Conservation (phyloP, 2,113 vertebrate species). For the Mormyrus iriodes region DNA sequence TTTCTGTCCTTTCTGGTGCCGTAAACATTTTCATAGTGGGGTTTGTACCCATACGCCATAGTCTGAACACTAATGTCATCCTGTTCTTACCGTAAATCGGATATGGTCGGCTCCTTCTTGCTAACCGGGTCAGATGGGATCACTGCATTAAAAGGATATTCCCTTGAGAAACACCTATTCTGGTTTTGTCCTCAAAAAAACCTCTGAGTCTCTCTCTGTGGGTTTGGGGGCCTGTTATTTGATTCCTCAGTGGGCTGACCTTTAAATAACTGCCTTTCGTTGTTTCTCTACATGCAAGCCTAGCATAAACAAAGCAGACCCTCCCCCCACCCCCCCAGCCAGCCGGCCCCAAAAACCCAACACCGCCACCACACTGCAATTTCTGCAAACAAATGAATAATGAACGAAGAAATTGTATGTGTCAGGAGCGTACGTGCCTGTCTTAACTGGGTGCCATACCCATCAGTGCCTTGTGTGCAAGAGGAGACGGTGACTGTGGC, state of each 20-base stretch:
- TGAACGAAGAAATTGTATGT: conserved; percentile 17
- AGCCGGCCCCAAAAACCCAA: conserved; percentile 3
- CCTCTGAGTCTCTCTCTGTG: conserved; percentile 43
- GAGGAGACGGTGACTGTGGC: conserved; percentile 8
- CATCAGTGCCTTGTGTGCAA: neutral
- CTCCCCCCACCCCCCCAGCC: conserved; percentile 36
- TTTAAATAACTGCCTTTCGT: conserved; percentile 75
- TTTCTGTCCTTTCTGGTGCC: neutral
- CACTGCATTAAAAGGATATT: conserved; percentile 54
- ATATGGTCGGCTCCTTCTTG: neutral
- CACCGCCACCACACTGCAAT: neutral
- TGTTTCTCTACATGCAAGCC: conserved; percentile 57
- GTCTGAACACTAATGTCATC: neutral
- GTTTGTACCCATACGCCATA: neutral
- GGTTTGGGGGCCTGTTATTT: conserved; percentile 60
- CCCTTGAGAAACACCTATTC: conserved; percentile 64
- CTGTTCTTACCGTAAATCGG: neutral
- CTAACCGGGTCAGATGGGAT: conserved; percentile 40
- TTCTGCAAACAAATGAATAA: conserved; percentile 26
- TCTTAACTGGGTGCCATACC: neutral
- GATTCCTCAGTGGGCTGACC: conserved; percentile 70
- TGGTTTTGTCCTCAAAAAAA: conserved; percentile 61
- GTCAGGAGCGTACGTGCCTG: conserved; percentile 1
- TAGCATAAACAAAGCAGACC: conserved; percentile 63
- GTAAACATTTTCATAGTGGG: neutral